Evolutionary conservation across 2,888 invertebrate species (phyloP).

Genomic region (Deroplatys truncata): DNA sequence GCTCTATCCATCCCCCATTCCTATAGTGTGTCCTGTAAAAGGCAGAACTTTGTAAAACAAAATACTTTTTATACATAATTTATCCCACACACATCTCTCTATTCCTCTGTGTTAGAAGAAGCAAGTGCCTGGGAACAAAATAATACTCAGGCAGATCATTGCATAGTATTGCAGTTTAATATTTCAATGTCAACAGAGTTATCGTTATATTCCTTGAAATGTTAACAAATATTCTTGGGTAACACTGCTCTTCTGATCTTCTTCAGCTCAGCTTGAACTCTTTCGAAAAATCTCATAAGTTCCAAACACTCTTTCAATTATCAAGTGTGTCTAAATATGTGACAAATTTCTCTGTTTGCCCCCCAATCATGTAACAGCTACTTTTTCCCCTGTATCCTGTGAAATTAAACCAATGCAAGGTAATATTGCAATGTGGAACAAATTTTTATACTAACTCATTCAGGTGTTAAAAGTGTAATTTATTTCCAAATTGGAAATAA

Average conservation of each 20-base stretch:
- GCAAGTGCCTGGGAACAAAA: background rate
- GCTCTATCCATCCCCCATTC: background rate
- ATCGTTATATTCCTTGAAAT: background rate
- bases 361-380: too few species aligned
- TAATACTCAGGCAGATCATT: background rate
- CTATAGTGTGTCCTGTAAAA: background rate
- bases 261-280: too few species aligned
- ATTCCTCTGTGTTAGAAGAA: background rate
- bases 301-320: too few species aligned
- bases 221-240: background rate
- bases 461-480: too few species aligned
- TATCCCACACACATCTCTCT: background rate
- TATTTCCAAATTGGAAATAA: too few species aligned
- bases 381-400: too few species aligned
- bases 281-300: too few species aligned
- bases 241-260: background rate
- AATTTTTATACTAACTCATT: too few species aligned
- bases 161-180: background rate
- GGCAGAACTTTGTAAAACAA: background rate
- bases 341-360: too few species aligned
- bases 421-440: too few species aligned
- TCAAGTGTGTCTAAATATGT: too few species aligned
- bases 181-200: background rate
- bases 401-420: too few species aligned
- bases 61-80: background rate